These are phyloP conservation scores for Fulmarus glacialis DNA, from an alignment of 2,113 vertebrate genomes.

Conservation along the genomic window DNA sequence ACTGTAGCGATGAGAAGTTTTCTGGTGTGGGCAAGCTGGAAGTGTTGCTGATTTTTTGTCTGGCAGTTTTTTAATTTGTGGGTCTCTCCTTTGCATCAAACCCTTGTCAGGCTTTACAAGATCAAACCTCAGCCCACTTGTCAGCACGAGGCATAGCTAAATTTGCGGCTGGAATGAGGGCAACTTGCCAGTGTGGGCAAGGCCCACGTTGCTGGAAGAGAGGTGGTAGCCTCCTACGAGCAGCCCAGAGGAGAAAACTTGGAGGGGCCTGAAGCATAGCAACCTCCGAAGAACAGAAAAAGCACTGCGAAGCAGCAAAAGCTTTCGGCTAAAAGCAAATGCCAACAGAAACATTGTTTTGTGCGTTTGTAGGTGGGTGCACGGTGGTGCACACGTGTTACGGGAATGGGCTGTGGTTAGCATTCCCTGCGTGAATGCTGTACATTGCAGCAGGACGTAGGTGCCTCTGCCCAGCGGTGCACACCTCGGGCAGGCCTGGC, in stretches of 20 bases:
- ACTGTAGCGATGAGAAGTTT: background rate
- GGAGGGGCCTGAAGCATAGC: background rate
- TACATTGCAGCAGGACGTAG: fast-evolving
- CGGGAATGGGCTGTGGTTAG: background rate
- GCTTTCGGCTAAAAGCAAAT: background rate
- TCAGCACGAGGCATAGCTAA: background rate
- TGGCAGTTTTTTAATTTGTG: background rate
- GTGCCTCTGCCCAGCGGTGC: background rate
- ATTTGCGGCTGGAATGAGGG: background rate
- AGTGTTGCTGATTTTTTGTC: background rate
- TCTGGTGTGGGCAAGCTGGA: background rate
- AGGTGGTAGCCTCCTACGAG: background rate
- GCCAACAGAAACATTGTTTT: background rate
- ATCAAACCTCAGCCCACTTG: background rate
- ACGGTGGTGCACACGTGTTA: no score
- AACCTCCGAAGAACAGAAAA: background rate
- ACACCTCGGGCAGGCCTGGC: background rate
- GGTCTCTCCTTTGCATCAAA: background rate
- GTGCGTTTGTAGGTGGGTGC: background rate
- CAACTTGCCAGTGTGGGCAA: background rate
- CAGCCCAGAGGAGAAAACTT: background rate
- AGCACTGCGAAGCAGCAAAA: background rate
- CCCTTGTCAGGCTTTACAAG: background rate
- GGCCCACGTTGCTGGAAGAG: background rate
- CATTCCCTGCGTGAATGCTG: background rate